Conservation (phyloP, 2,888 invertebrate species). For the Limnephilus lunatus region DNA sequence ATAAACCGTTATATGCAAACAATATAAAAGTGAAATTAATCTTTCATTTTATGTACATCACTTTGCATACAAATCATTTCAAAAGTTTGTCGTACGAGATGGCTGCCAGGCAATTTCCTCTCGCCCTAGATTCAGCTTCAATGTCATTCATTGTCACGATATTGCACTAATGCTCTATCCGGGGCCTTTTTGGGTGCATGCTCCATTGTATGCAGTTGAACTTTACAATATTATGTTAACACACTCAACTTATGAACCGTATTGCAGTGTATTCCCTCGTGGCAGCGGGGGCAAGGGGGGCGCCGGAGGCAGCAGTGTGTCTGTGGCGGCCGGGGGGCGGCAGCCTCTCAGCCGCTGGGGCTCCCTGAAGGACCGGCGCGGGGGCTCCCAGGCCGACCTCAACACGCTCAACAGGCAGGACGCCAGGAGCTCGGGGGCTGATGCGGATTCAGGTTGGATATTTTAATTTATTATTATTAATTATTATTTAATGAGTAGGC, state of each 20-base stretch:
- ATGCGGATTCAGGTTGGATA: slow-evolving; percentile 72
- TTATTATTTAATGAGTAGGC: not conserved
- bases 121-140: no score
- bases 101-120: no score
- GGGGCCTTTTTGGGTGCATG: no score
- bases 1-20: no score
- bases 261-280: slow-evolving; percentile 72
- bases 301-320: slow-evolving; percentile 64
- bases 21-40: no score
- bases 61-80: no score
- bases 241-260: not conserved
- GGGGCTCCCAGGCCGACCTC: slow-evolving; percentile 80
- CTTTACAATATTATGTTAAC: not conserved
- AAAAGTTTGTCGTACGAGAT: no score
- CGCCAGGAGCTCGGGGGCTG: slow-evolving; percentile 72
- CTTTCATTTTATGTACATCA: no score
- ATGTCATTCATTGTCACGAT: no score
- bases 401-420: slow-evolving; percentile 69
- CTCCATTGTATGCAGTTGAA: not conserved
- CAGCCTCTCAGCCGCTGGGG: slow-evolving; percentile 86
- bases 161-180: no score
- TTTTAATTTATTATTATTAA: not conserved
- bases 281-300: slow-evolving; percentile 74
- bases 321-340: slow-evolving; percentile 77
- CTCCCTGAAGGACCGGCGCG: slow-evolving; percentile 85